Percentiles rank a stretch among this genome's conserved stretches.
Evolutionary conservation across 2,797 vertebrate genomes (phyloP).

Genomic region (Dicrostonyx torquatus): DNA sequence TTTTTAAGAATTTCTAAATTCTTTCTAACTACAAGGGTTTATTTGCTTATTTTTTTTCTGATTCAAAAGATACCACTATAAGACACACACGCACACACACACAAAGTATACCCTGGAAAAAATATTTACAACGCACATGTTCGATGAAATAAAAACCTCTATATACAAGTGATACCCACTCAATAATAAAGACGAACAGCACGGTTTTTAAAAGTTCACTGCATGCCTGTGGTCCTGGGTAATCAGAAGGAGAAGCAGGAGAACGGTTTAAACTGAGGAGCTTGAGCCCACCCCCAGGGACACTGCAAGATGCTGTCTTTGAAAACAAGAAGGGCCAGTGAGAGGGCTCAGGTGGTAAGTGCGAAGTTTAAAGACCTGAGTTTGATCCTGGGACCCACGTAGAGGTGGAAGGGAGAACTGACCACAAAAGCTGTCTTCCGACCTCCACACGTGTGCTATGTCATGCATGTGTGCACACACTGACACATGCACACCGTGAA

Average conservation of each 20-base stretch:
- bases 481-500: background rate
- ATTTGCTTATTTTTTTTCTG: background rate
- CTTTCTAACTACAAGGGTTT: background rate
- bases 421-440: background rate
- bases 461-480: too few relatives aligned
- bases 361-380: background rate
- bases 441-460: background rate
- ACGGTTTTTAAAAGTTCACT: background rate
- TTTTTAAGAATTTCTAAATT: background rate
- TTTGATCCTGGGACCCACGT: too few relatives aligned
- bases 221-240: background rate
- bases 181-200: background rate
- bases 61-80: background rate
- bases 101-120: background rate
- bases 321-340: background rate
- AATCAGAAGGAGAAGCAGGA: background rate
- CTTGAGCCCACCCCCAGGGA: background rate
- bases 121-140: background rate
- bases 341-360: background rate
- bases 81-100: background rate
- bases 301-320: background rate
- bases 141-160: background rate
- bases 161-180: background rate
- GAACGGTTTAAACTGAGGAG: background rate
- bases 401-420: background rate